Base-by-base conservation (phyloP, 2,113 vertebrate species). In the Rutilus rutilus region DNA sequence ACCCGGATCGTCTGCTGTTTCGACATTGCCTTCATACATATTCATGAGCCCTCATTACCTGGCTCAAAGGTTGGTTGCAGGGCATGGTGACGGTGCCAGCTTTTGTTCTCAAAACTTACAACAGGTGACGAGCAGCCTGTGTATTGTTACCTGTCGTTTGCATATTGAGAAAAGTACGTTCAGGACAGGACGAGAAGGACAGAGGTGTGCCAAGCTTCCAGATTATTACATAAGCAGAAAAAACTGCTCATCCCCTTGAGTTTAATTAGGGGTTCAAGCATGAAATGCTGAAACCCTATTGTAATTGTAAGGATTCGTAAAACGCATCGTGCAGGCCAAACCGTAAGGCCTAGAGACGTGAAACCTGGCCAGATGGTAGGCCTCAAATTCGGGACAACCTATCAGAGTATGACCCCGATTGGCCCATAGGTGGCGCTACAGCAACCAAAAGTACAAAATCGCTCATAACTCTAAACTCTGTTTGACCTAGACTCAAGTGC, bases 1-100 rank as follows among this genome's bases (percentile, higher is more conserved):
- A 94, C 88, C 87, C 81, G 54, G 90, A 92, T 93, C 87, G 89
- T 89, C 86, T 85, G 80, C 80, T 83, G 83, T 88, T 76, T 79
- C 52, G 59, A n/a, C 42, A 9, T 23, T 67, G 71, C 78, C 87
- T 87, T 91, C 92, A 94, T 95, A 90, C 92, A 94, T 95, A 95
- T 95, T 91, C 92, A 95, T 94, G 90, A 27, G 2, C 39, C 79
- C 87, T 93, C 93, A 92, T 94, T 93, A 92, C 91, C 90, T 73
- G 83, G 69, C 86, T 85, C 78, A 89, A 82, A 90, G 85, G 87
- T 90, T 92, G 93, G 91, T 91, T 93, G 92, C 88, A 60, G 90
- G 92, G 85, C 83, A 86, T 89, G 33, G 89, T 78, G 54, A 85
- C 87, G 59, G 59, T 89, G 89, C 89, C 89, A 88, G 88, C 85